Evolutionary conservation across 2,797 vertebrate species (phyloP), one percentile per base, ranked within the genome.

Genomic region (Anabacerthia variegaticeps): DNA sequence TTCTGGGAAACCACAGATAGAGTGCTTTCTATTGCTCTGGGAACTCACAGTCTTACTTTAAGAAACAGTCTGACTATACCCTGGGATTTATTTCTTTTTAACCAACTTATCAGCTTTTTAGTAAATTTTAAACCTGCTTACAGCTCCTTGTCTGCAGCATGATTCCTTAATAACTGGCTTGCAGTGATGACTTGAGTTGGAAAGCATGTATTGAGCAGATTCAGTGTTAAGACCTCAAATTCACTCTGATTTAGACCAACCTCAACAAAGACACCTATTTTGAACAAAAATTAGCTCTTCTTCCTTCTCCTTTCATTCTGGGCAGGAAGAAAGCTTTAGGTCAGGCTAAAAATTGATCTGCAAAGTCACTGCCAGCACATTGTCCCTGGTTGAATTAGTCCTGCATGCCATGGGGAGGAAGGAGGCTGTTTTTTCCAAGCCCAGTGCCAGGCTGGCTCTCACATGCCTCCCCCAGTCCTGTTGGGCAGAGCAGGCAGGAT

Each of bases 351-450:
- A 90, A 96, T 63, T 52, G 62, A 85, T 74, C 62, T 71, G 85
- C 59, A 81, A 79, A 89, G 74, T 55, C 59, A 32, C 24, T 76
- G 48, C 94, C 90, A 88, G 90, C 2, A 0, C 74, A 79, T 74
- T 96, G 91, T 92, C 41, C 39, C 71, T 23, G 77, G 34, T 20
- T 92, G 71, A 94, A 82, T 90, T 85, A 94, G 54, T 88, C 83
- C 72, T 54, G 52, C 4, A 1, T 75, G 49, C 28, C 3, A 9
- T 4, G 4, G 46, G 63, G 76, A 91, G 56, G 71, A 95, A 91
- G 52, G 83, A 84, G 67, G 52, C 14, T 1, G 19, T 0, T 79
- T 79, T 89, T 91, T 76, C 88, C 18, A 3, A 82, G 39, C 8
- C 34, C 1, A 28, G 0, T 93, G 92, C 73, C 91, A 93, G 73